Conservation (phyloP, 2,113 vertebrate species). For the Empidonax traillii region DNA sequence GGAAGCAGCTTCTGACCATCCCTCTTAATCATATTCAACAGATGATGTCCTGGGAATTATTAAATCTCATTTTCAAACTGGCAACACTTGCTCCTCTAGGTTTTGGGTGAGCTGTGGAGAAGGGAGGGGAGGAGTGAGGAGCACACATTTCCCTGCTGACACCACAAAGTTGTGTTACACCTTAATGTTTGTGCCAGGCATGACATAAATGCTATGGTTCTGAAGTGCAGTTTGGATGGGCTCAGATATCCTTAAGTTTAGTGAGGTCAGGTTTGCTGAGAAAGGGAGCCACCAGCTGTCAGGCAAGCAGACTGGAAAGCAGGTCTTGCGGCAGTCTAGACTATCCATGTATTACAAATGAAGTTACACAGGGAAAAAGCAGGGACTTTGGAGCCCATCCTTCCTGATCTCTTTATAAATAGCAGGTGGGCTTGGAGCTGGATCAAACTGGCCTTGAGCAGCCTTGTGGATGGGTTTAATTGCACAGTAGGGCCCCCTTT, state of each 20-base stretch:
- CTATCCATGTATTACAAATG: neutral
- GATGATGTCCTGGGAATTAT: neutral
- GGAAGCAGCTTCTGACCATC: neutral
- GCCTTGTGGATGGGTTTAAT: slow-evolving; percentile 6
- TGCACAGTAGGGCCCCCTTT: slow-evolving; percentile 3
- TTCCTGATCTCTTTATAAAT: slow-evolving; percentile 17
- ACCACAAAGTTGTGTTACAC: neutral
- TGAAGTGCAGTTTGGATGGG: neutral
- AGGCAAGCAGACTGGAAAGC: neutral
- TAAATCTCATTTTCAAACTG: neutral
- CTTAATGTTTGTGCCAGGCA: neutral
- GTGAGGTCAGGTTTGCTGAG: neutral
- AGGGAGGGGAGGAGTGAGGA: neutral
- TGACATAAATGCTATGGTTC: neutral
- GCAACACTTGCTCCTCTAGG: neutral
- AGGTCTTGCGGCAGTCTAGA: neutral
- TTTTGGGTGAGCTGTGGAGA: neutral
- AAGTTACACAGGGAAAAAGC: neutral
- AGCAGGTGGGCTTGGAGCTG: slow-evolving; percentile 25
- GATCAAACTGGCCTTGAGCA: neutral
- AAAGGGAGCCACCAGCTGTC: neutral
- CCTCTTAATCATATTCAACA: neutral
- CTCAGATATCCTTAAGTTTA: neutral
- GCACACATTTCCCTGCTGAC: neutral
- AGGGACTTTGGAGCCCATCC: neutral